These are phyloP conservation scores for Sitta europaea DNA, from an alignment of 2,113 vertebrate species.

Conservation along the genomic window DNA sequence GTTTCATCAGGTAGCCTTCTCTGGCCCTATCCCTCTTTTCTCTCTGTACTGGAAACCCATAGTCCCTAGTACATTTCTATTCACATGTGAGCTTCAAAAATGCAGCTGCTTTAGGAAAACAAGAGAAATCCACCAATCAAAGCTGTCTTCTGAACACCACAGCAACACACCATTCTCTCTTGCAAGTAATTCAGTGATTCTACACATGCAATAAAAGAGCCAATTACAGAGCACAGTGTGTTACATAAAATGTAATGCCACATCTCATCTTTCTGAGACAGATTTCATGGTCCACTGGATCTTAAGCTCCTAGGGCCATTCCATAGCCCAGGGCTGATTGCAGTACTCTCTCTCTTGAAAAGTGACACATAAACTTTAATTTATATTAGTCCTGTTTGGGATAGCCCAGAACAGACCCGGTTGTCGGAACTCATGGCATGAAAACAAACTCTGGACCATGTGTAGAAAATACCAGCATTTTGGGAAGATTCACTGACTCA, in stretches of 20 bases:
- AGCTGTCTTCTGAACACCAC: background rate
- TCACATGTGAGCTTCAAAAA: background rate
- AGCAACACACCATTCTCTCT: background rate
- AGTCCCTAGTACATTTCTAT: background rate
- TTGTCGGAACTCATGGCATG: background rate
- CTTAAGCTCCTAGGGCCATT: background rate
- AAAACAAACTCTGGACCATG: background rate
- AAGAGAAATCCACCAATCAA: background rate
- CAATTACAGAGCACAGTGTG: background rate
- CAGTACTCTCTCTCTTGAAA: background rate
- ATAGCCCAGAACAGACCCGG: background rate
- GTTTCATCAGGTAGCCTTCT: background rate
- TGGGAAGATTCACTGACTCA: background rate
- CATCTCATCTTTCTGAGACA: slow-evolving; percentile 11
- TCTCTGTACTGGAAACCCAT: background rate
- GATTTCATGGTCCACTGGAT: slow-evolving; percentile 15
- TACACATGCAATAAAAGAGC: background rate
- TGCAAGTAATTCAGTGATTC: background rate
- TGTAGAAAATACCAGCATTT: background rate
- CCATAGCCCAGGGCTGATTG: background rate
- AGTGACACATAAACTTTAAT: background rate
- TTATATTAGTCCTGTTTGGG: background rate
- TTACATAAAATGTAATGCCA: slow-evolving; percentile 18
- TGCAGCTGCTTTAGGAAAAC: background rate
- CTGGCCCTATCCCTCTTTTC: background rate